Evolutionary conservation across 2,797 vertebrate genomes (phyloP).

Genomic region (Sandelia bainsii): DNA sequence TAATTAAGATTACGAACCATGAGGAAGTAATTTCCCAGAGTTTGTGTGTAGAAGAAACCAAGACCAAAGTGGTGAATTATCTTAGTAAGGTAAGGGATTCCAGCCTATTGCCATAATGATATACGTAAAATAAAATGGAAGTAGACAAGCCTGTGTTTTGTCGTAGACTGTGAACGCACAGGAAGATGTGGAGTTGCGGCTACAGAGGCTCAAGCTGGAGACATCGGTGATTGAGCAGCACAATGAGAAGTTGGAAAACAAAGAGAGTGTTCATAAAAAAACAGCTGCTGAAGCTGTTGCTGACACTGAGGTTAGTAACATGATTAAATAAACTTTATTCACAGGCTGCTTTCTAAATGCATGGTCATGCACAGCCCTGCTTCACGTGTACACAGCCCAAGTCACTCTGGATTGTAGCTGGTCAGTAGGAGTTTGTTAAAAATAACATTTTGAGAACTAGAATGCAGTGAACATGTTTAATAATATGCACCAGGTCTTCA

Average conservation of each 20-base stretch:
- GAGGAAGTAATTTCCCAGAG: constrained; percentile 93
- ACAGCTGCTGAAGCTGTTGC: constrained; percentile 20
- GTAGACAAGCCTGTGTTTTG: not conserved
- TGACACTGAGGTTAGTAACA: constrained; percentile 67
- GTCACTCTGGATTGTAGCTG: not conserved
- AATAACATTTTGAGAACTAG: not conserved
- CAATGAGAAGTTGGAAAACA: constrained; percentile 60
- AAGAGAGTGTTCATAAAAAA: constrained; percentile 14
- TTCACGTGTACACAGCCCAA: not conserved
- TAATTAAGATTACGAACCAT: constrained; percentile 90
- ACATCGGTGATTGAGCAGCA: constrained; percentile 70
- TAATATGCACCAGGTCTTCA: not conserved
- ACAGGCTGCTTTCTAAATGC: not conserved
- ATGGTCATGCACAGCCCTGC: not conserved
- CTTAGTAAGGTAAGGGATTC: constrained; percentile 90
- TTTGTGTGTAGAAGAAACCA: constrained; percentile 88
- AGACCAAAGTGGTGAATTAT: constrained; percentile 90
- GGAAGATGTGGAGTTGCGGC: constrained; percentile 79
- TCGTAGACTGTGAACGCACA: constrained; percentile 66
- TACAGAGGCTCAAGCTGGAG: constrained; percentile 86
- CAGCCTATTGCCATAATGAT: not conserved
- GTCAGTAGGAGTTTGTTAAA: not conserved
- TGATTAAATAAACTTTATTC: not conserved
- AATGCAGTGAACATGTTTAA: not conserved
- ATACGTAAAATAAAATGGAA: not conserved